These are phyloP conservation scores for Eristalis arbustorum DNA, from an alignment of 2,888 invertebrate species.

Conservation along the genomic window DNA sequence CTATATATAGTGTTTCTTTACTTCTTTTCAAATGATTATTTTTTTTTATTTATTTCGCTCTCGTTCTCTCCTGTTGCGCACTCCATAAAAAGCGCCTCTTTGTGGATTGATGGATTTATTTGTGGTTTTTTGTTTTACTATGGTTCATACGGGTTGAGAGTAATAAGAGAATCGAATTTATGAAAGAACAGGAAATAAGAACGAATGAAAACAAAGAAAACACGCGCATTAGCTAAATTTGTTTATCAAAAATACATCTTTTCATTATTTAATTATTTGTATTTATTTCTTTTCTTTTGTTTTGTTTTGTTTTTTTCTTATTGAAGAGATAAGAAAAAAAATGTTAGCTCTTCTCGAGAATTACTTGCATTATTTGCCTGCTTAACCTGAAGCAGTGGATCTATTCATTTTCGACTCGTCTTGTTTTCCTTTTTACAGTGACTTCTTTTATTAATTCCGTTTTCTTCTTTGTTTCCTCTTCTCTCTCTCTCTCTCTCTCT, in stretches of 20 bases:
- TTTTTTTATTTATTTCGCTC: conserved; percentile 25
- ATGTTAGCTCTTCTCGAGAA: background rate
- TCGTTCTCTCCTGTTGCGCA: conserved; percentile 49
- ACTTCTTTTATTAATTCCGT: background rate
- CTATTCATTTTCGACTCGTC: background rate
- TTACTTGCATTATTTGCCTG: background rate
- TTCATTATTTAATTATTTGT: conserved; percentile 35
- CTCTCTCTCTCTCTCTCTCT: too few species aligned
- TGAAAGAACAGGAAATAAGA: background rate
- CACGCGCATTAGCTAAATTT: conserved; percentile 69
- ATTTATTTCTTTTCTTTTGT: conserved; percentile 5
- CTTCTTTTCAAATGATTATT: background rate
- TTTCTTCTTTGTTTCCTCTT: background rate
- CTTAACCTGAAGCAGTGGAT: background rate
- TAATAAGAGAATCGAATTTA: background rate
- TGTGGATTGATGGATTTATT: background rate
- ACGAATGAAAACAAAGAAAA: conserved; percentile 30
- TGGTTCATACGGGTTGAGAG: background rate
- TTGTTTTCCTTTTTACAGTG: conserved; percentile 14
- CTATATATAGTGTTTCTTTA: conserved; percentile 34
- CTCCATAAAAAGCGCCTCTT: conserved; percentile 45
- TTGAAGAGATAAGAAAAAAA: conserved; percentile 48
- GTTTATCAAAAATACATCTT: conserved; percentile 71
- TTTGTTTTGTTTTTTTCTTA: background rate
- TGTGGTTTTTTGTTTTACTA: conserved; percentile 12